Evolutionary conservation across 2,113 vertebrate species (phyloP).

Genomic region (Corythoichthys haematopterus): DNA sequence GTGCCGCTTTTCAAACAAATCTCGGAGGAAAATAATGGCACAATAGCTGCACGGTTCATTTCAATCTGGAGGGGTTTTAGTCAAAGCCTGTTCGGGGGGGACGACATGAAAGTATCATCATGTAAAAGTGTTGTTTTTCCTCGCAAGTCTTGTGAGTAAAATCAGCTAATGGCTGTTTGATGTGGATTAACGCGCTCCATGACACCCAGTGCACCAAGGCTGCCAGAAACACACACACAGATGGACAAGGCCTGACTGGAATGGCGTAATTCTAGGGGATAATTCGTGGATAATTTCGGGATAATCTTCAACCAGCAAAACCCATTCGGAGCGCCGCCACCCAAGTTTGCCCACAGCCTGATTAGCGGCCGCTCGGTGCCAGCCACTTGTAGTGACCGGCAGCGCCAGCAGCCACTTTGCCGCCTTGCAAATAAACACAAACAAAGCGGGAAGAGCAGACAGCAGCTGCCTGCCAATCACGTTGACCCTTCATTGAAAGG

Average conservation of each 20-base stretch:
- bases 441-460: slow-evolving; percentile 18
- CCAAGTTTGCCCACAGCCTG: slow-evolving; percentile 66
- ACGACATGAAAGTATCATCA: neutral
- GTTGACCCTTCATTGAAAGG: slow-evolving; percentile 4
- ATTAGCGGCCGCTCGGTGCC: slow-evolving; percentile 63
- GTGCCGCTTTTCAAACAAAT: slow-evolving; percentile 19
- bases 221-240: slow-evolving; percentile 59
- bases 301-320: slow-evolving; percentile 70
- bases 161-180: slow-evolving; percentile 66
- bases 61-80: slow-evolving; percentile 7
- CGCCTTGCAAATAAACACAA: slow-evolving; percentile 53
- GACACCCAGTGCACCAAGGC: slow-evolving; percentile 64
- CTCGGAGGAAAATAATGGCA: slow-evolving; percentile 14
- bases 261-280: slow-evolving; percentile 66
- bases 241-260: slow-evolving; percentile 59
- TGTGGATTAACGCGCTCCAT: slow-evolving; percentile 73
- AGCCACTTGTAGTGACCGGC: slow-evolving; percentile 68
- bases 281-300: slow-evolving; percentile 73
- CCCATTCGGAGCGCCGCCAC: slow-evolving; percentile 62
- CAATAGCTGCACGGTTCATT: slow-evolving; percentile 13
- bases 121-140: neutral
- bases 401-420: slow-evolving; percentile 62
- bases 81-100: neutral
- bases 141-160: slow-evolving; percentile 22
- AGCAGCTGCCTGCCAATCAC: neutral